phyloP scores from a whole-genome alignment of 2,797 vertebrate species.

The Tokudaia tokunoshimensis region DNA sequence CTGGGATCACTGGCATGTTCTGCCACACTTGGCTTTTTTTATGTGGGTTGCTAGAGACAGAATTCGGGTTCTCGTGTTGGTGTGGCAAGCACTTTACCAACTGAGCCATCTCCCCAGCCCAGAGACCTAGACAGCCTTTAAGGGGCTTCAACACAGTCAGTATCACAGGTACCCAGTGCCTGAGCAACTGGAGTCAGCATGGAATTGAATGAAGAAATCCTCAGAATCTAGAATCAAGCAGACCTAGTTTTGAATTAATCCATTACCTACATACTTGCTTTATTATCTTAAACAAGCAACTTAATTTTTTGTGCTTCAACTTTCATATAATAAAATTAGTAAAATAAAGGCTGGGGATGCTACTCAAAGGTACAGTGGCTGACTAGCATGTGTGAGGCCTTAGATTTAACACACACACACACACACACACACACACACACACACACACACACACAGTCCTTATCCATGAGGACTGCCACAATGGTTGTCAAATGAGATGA shows the following conservation, averaged over 20 bases:
- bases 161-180: background rate
- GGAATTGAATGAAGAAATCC: background rate
- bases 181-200: background rate
- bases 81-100: background rate
- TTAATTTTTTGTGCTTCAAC: slow-evolving; percentile 58
- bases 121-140: slow-evolving; percentile 1
- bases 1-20: background rate
- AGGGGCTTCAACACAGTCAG: background rate
- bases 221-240: background rate
- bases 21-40: background rate
- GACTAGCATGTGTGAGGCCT: background rate
- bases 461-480: background rate
- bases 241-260: slow-evolving; percentile 8
- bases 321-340: slow-evolving; percentile 50
- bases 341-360: slow-evolving; percentile 18
- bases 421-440: background rate
- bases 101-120: background rate
- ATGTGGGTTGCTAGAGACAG: background rate
- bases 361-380: background rate
- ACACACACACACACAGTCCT: background rate
- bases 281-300: slow-evolving; percentile 53
- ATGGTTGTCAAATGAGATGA: slow-evolving; percentile 43
- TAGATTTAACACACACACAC: background rate
- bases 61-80: background rate
- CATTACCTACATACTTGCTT: background rate